A percentile compares a stretch with the other conserved stretches of the same genome.
Conservation (phyloP, 2,888 invertebrate species). For the Pocota personata region DNA sequence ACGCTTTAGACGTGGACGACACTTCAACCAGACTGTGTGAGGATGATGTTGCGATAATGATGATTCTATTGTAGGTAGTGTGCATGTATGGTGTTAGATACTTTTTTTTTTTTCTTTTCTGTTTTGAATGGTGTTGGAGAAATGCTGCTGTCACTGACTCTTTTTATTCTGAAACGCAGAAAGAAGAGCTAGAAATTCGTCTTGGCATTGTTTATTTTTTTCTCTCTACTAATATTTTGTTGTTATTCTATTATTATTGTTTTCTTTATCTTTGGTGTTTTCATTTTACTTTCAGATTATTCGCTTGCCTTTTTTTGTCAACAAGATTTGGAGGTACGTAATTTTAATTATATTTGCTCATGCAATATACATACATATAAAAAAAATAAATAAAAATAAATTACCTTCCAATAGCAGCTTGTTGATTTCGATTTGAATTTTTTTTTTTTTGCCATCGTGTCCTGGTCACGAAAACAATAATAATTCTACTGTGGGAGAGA, state of each 20-base stretch:
- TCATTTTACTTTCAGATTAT: slow-evolving; percentile 5
- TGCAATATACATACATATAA: not conserved
- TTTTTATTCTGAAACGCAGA: slow-evolving; percentile 41
- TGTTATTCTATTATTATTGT: slow-evolving; percentile 7
- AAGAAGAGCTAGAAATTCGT: slow-evolving; percentile 34
- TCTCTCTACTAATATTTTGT: not conserved
- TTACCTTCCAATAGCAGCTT: slow-evolving; percentile 35
- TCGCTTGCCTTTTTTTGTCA: slow-evolving; percentile 37
- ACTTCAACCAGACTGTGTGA: slow-evolving; percentile 6
- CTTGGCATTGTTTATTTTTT: slow-evolving; percentile 25
- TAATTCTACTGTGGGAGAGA: not conserved
- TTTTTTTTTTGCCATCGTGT: not conserved
- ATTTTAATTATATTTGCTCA: slow-evolving; percentile 41
- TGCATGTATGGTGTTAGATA: slow-evolving; percentile 38
- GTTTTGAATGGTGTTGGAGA: not conserved
- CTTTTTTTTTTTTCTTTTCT: not conserved
- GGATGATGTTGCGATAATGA: slow-evolving; percentile 52
- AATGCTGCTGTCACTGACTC: slow-evolving; percentile 46
- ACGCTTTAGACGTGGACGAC: slow-evolving; percentile 24
- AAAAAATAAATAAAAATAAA: slow-evolving; percentile 24
- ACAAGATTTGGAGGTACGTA: slow-evolving; percentile 32
- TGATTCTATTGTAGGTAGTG: slow-evolving; percentile 25
- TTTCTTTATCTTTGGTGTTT: slow-evolving; percentile 31
- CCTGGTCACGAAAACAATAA: slow-evolving; percentile 48
- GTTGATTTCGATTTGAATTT: slow-evolving; percentile 50